Evolutionary conservation across 2,888 invertebrate species (phyloP).

Genomic region (Drosophila glabriapex): DNA sequence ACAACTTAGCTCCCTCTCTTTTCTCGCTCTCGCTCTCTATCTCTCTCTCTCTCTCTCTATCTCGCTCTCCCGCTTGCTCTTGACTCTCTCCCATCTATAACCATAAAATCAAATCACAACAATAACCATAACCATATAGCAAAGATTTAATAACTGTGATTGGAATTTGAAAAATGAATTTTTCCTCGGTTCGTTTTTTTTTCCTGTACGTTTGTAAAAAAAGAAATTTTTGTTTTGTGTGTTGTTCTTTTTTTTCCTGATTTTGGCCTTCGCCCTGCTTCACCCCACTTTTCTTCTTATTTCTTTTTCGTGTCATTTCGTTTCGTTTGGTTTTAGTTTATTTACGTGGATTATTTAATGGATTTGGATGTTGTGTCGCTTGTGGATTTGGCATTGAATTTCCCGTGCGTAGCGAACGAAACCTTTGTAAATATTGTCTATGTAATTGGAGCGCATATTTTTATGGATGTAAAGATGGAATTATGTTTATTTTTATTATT

Average conservation of each 20-base stretch:
- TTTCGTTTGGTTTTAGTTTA: constrained; percentile 55
- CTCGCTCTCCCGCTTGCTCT: background rate
- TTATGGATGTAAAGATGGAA: constrained; percentile 40
- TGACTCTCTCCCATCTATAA: constrained; percentile 61
- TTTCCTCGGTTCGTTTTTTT: constrained; percentile 43
- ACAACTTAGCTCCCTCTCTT: constrained; percentile 2
- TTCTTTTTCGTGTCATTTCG: constrained; percentile 57
- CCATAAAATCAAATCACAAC: constrained; percentile 80
- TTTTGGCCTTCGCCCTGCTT: constrained; percentile 18
- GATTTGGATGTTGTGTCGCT: constrained; percentile 50
- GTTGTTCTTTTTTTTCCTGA: constrained; percentile 12
- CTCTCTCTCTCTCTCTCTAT: background rate
- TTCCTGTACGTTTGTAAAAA: constrained; percentile 25
- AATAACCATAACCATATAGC: constrained; percentile 80
- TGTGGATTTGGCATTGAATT: constrained; percentile 69
- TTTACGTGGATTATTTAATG: constrained; percentile 80
- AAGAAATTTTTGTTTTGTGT: constrained; percentile 45
- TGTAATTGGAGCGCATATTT: constrained; percentile 68
- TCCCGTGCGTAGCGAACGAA: constrained; percentile 47
- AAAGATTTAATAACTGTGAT: constrained; percentile 79
- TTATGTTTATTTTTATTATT: constrained; percentile 29
- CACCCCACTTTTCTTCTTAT: constrained; percentile 8
- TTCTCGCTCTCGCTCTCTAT: background rate
- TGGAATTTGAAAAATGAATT: constrained; percentile 79
- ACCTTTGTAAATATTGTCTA: constrained; percentile 66